phyloP scores from a whole-genome alignment of 2,113 vertebrate species.

The Passer montanus region DNA sequence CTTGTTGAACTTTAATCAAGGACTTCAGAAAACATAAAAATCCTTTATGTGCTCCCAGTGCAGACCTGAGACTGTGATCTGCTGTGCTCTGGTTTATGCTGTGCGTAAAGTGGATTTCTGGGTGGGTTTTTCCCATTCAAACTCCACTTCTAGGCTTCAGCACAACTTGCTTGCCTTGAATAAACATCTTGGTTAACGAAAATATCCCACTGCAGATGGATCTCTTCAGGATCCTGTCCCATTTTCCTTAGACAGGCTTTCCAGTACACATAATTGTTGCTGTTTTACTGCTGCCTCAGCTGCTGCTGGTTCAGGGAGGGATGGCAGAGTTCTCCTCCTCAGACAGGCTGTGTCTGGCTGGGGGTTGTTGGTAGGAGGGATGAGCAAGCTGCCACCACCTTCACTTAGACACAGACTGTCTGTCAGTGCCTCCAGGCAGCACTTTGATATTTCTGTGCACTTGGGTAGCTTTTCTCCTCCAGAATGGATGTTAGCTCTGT shows the following conservation, averaged over 20 bases:
- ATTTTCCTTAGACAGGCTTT: neutral
- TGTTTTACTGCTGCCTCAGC: neutral
- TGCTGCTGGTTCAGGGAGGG: neutral
- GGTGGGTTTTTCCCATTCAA: neutral
- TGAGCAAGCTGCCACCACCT: neutral
- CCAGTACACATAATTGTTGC: neutral
- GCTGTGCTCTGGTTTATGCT: neutral
- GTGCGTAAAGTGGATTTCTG: neutral
- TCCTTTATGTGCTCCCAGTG: neutral
- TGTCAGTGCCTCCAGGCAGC: neutral
- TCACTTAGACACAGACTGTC: neutral
- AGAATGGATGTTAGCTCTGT: neutral
- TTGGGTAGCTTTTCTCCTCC: neutral
- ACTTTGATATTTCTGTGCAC: neutral
- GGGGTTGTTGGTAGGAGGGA: neutral
- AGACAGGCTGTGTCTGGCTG: fast-evolving
- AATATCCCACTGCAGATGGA: neutral
- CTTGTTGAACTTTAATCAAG: neutral
- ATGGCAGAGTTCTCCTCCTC: neutral
- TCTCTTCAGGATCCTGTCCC: neutral
- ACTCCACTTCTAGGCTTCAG: neutral
- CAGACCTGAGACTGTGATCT: neutral
- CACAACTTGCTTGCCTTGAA: neutral
- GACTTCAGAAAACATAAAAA: neutral
- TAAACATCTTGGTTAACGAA: neutral